Evolutionary conservation across 2,113 vertebrate genomes (phyloP), one percentile per base, ranked within the genome.

Genomic region (Gadus chalcogrammus): DNA sequence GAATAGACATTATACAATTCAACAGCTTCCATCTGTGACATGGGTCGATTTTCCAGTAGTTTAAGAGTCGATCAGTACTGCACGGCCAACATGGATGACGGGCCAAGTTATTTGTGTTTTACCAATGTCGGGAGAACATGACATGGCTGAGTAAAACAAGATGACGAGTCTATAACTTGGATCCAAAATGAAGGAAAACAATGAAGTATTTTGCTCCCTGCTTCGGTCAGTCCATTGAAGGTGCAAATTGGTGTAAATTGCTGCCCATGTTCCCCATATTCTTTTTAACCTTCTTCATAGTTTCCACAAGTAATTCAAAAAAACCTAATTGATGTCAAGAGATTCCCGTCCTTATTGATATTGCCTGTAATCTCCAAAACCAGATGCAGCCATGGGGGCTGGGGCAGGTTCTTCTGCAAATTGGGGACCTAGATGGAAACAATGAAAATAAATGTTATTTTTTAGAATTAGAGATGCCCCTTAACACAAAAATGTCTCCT

Each of bases 311-410:
- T 77, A 90, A 88, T 89, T 90, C 13, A 76, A 85, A 88, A 91
- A 58, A 76, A 77, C 77, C 79, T 88, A 84, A 59, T 28, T 61
- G 73, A 63, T 65, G 35, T 73, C 74, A 56, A 27, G 13, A 65
- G 28, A 9, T 76, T 77, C 72, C 79, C 70, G 16, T 58, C 55
- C 16, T 96, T 94, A 97, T 75, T 98, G 95, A 79, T 94, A 98
- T 58, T 98, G 96, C 28, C 93, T 89, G 79, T 95, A 96, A 85
- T 96, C 94, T 0, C 94, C 91, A 27, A 97, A 97, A 0, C 94
- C 88, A 15, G 95, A 81, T 15, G 87, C 59, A 15, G 93, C 88
- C 82, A 95, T 76, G 38, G 91, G 81, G 18, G 89, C 59, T 68
- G 94, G 93, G 53, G 91, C 87, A 2, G 94, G 88, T 69, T 98